These are phyloP conservation scores for Trematomus loennbergii DNA, from an alignment of 2,113 vertebrate species.

Conservation along the genomic window DNA sequence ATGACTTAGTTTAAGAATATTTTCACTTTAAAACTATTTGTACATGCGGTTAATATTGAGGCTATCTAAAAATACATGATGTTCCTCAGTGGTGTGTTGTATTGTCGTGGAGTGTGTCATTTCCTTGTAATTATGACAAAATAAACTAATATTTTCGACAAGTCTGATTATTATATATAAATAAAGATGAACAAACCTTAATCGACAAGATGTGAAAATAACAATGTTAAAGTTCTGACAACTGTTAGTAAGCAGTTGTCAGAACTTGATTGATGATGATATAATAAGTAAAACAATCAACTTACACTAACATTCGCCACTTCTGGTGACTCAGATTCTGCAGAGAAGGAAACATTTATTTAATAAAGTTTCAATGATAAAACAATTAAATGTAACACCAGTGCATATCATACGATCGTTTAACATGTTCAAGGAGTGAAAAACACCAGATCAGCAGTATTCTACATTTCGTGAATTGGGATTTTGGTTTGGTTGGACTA, in stretches of 20 bases:
- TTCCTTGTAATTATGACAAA: too few species aligned
- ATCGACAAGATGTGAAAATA: too few species aligned
- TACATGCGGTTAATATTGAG: not conserved
- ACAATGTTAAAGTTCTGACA: too few species aligned
- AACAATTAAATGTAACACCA: not conserved
- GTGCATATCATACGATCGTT: too few species aligned
- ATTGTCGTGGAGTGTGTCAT: not conserved
- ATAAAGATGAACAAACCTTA: too few species aligned
- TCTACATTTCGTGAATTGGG: not conserved
- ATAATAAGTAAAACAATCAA: not conserved
- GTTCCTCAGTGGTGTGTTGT: not conserved
- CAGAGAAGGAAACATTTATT: not conserved
- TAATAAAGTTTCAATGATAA: not conserved
- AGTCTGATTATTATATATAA: too few species aligned
- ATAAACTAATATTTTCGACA: too few species aligned
- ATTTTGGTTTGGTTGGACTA: too few species aligned
- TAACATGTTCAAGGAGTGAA: not conserved
- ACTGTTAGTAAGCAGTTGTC: too few species aligned
- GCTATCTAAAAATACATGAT: not conserved
- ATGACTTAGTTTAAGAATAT: not conserved
- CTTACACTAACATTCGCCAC: conserved; percentile 67
- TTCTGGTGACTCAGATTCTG: conserved; percentile 57
- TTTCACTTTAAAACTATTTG: conserved; percentile 4
- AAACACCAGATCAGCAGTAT: not conserved
- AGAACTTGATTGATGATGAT: not conserved